Conservation (phyloP, 2,797 vertebrate genomes). For the Brotula barbata region DNA sequence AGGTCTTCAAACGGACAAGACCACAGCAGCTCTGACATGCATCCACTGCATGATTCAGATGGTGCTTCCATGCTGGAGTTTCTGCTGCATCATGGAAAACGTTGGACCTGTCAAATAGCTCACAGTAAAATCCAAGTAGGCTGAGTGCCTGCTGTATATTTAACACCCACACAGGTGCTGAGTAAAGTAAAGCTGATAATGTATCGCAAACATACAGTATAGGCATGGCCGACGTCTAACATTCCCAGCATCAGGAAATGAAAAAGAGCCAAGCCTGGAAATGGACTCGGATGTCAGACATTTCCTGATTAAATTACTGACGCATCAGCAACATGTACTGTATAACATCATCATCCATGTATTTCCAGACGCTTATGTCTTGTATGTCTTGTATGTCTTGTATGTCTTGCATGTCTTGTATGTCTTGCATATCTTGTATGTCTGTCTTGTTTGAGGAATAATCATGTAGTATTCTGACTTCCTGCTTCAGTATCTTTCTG, state of each 20-base stretch:
- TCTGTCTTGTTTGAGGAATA: too few species aligned
- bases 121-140: conserved; percentile 24
- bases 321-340: too few species aligned
- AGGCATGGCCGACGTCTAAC: conserved; percentile 3
- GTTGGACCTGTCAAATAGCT: background rate
- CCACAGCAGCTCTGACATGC: background rate
- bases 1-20: background rate
- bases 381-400: too few species aligned
- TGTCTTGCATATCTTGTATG: too few species aligned
- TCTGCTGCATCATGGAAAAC: conserved; percentile 61
- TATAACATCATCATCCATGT: too few species aligned
- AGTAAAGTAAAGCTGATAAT: conserved; percentile 43
- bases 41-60: background rate
- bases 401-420: too few species aligned
- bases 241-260: conserved; percentile 16
- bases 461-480: too few species aligned
- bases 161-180: conserved; percentile 36
- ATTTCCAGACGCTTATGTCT: too few species aligned
- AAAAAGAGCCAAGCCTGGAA: conserved; percentile 9
- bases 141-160: conserved; percentile 39
- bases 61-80: background rate
- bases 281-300: background rate
- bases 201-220: conserved; percentile 6
- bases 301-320: too few species aligned
- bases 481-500: too few species aligned